Conservation (phyloP, 2,888 invertebrate species). For the Oscheius sp. region DNA sequence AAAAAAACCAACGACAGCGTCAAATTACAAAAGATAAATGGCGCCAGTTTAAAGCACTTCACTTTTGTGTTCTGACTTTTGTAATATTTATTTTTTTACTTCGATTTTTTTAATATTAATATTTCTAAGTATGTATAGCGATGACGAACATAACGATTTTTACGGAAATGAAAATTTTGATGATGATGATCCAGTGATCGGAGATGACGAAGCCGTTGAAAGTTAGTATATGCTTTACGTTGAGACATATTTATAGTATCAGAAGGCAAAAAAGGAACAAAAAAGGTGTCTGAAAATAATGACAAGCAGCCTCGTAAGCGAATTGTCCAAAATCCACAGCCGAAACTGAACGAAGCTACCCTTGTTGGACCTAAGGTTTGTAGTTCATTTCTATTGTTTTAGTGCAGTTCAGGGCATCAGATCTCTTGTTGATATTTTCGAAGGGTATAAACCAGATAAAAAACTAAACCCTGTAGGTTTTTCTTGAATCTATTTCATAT, state of each 20-base stretch:
- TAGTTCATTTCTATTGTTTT: neutral
- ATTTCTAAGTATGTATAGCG: constrained; percentile 21
- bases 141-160: constrained; percentile 48
- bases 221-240: neutral
- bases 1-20: too few relatives aligned
- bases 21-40: too few relatives aligned
- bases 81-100: too few relatives aligned
- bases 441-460: constrained; percentile 41
- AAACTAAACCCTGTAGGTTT: constrained; percentile 46
- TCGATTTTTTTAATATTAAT: too few relatives aligned
- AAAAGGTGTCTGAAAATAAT: constrained; percentile 11
- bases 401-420: constrained; percentile 30
- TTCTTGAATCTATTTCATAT: neutral
- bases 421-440: constrained; percentile 37
- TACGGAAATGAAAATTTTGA: constrained; percentile 50
- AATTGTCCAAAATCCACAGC: constrained; percentile 37
- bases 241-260: neutral
- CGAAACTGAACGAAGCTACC: constrained; percentile 41
- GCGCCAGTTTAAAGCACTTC: too few relatives aligned
- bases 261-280: constrained; percentile 24
- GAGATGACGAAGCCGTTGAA: constrained; percentile 38
- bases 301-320: constrained; percentile 7
- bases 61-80: too few relatives aligned
- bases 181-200: constrained; percentile 33
- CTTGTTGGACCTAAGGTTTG: constrained; percentile 38